Base-by-base conservation (phyloP, 2,113 vertebrate genomes). In the Takifugu flavidus region DNA sequence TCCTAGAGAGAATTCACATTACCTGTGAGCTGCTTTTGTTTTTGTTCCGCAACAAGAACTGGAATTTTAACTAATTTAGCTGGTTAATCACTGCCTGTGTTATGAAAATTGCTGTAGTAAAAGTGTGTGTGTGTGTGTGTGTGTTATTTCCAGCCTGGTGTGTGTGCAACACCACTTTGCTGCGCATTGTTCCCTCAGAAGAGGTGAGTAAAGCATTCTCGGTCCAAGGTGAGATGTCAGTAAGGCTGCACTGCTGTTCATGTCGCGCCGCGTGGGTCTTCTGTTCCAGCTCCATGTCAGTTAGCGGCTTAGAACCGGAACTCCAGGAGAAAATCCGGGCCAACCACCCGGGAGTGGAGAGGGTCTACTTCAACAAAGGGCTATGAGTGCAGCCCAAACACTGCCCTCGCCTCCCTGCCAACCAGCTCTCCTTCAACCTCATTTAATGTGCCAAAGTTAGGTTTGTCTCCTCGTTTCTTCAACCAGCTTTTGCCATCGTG, bases 101-200 rank as follows among this genome's bases (percentile, higher is more conserved):
- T 12, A 2, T 15, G 4, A 4, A 45, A 15, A 15, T 45, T 45
- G 42, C 14, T 12, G 2, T 47, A n/a, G 13, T 47, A 15, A 6
- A 47, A 13, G 4, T 13, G 12, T 45, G 44, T n/a, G 45, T 7
- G 2, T 49, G 13, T 13, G 2, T 74, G 45, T 72, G 20, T 13
- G 2, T 74, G 45, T 72, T 60, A 77, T 83, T 75, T 81, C 49
- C 67, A 99, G 97, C 72, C 88, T 99, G 72, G 95, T 99, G 50
- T 99, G 50, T 99, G 99, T 71, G 97, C 97, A 45, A 99, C 97
- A 2, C 97, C 97, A 1, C 80, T 99, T 45, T 99, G 97, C 77
- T 99, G 97, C 67, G 97, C 97, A 0, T 75, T 99, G 63, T 99
- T 99, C 80, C 97, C 97, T 77, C 96, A 99, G 70, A 99, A 98